Evolutionary conservation across 2,888 invertebrate species (phyloP).

Genomic region (Dendrolimus houi): DNA sequence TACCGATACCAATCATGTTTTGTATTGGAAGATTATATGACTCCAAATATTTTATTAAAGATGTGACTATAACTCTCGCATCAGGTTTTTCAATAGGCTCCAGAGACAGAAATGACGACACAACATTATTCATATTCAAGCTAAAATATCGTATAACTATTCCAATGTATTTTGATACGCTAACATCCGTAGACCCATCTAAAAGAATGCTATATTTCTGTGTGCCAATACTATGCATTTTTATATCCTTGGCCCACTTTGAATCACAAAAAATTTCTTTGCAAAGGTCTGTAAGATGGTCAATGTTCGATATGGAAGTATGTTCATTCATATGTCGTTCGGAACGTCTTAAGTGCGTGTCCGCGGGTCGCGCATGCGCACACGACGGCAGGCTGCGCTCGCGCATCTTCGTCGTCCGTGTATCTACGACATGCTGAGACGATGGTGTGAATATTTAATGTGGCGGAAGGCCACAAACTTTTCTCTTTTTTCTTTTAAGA

Average conservation of each 20-base stretch:
- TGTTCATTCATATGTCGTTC: no score
- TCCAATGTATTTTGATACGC: conserved; percentile 4
- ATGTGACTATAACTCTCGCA: conserved; percentile 13
- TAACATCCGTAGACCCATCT: conserved; percentile 9
- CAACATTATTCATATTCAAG: conserved; percentile 4
- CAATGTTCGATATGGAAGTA: no score
- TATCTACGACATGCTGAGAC: no score
- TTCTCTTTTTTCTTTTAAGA: no score
- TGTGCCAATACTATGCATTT: conserved; percentile 7
- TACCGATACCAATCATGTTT: conserved; percentile 23
- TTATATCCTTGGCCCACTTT: background rate
- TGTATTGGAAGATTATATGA: conserved; percentile 7
- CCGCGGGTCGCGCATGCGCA: no score
- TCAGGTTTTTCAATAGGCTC: conserved; percentile 11
- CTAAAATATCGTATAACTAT: conserved; percentile 7
- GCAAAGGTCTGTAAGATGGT: no score
- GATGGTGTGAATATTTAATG: no score
- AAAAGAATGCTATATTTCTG: conserved; percentile 8
- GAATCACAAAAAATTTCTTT: no score
- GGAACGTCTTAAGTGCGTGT: no score
- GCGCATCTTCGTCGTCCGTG: no score
- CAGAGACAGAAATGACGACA: conserved; percentile 10
- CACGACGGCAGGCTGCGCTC: no score
- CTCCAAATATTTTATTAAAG: conserved; percentile 11
- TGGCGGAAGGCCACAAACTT: no score